Evolutionary conservation across 1,140 invertebrate genomes (phyloP), one percentile per base, ranked within the genome.

Genomic region (Rhyacophila brunnea): DNA sequence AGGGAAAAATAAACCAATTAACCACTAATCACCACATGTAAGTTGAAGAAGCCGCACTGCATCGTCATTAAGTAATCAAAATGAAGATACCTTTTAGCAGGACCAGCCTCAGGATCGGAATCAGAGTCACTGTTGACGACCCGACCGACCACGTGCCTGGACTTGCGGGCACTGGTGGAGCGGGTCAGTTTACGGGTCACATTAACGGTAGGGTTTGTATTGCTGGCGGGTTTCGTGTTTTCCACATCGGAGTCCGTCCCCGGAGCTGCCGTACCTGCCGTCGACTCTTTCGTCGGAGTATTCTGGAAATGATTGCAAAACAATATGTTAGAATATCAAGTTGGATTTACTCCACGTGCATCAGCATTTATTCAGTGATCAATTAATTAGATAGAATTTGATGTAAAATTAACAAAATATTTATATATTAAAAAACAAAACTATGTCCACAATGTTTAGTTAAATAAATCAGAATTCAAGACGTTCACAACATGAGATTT

Each of bases 131-230:
- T 74, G 58, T 72, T 75, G 6, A 70, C 70, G 19, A 67, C 70
- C 64, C 74, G 77, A 5, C 80, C 80, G 5, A 75, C 59, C 1
- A 81, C 74, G 66, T 83, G 80, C 58, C 81, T 81, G 1, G 80
- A 80, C 52, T 81, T 79, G n/a, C 81, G 60, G 19, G 78, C 79
- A 63, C 75, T 83, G 0, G 80, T 70, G 2, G 81, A 82, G 32
- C 81, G 69, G 0, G 82, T 83, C 7, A 80, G 68, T 66, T 83
- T 83, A 35, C 81, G 68, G 36, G 74, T 75, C 6, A 77, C 72
- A 54, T 73, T 65, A 3, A 46, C 57, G 1, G 62, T 47, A 36
- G 49, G 48, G 19, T 40, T 51, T 5, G 43, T 40, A n/a, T 57
- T 58, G 23, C 28, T 49, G 10, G 40, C 52, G 7, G 50, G 47